Evolutionary conservation across 2,113 vertebrate genomes (phyloP), one percentile per base, ranked within the genome.

Genomic region (Forbesichthys papilliferus): DNA sequence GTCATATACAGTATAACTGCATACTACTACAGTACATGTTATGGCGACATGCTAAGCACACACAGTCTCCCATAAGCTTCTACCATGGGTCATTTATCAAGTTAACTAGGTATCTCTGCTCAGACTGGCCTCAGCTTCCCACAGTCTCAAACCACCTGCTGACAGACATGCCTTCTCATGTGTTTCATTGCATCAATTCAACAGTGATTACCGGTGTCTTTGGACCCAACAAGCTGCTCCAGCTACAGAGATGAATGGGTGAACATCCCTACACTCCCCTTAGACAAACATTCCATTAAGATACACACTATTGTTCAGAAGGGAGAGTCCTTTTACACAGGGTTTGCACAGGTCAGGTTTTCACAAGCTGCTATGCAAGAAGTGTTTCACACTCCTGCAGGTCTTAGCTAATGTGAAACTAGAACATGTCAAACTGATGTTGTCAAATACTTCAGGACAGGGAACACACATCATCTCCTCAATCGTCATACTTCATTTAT

Each of bases 141-240:
- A 6, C 36, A 42, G 36, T 8, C 36, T 42, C 36, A 36, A 53
- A 1, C 3, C 13, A 51, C 65, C 73, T 75, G 79, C 76, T 59
- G 64, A 82, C 42, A 74, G 54, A 48, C 49, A 61, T 42, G 61
- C 48, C 48, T 52, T 58, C 68, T 80, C 63, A 51, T 68, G 58
- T 72, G 53, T 61, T 64, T 69, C 16, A n/a, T 62, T 78, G 69
- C 59, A 69, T 73, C 78, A 82, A 82, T 74, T 77, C 70, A 71
- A 85, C 75, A 68, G 47, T 61, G 51, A 72, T 74, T 65, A 62
- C 58, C 57, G 67, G 63, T 79, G 73, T 70, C 53, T 59, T 59
- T 27, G 20, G 75, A 62, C 82, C 54, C 69, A 72, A 8, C 36
- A 8, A 69, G 67, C 57, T 70, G 68, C 56, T 80, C 34, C 62